phyloP scores from a whole-genome alignment of 2,113 vertebrate genomes.

The Hymenochirus boettgeri region DNA sequence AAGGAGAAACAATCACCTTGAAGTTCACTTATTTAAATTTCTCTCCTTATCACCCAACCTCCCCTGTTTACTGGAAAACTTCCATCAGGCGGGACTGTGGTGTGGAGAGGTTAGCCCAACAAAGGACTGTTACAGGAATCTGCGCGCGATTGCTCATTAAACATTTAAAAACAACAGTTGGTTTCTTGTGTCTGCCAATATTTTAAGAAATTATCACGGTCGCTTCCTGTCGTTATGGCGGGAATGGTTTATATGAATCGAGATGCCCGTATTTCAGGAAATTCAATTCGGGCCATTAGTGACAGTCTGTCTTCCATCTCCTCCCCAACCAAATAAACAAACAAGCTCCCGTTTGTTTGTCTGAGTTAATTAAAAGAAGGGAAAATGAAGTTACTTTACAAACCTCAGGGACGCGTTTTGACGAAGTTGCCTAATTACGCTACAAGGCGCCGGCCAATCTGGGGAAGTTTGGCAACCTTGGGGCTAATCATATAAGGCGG shows the following conservation, averaged over 20 bases:
- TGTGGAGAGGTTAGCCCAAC: constrained; percentile 70
- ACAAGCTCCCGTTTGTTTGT: too few relatives aligned
- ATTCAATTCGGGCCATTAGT: constrained; percentile 7
- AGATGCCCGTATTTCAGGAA: constrained; percentile 41
- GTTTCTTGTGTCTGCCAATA: constrained; percentile 64
- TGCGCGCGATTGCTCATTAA: constrained; percentile 78
- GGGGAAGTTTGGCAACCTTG: too few relatives aligned
- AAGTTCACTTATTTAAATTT: constrained; percentile 51
- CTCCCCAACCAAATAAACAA: too few relatives aligned
- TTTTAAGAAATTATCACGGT: constrained; percentile 63
- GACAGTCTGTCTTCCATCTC: background rate
- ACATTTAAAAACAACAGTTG: constrained; percentile 76
- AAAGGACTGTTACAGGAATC: constrained; percentile 67
- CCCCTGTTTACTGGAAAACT: constrained; percentile 46
- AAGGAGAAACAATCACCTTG: constrained; percentile 39
- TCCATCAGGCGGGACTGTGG: constrained; percentile 51
- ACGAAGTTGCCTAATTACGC: too few relatives aligned
- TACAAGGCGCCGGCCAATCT: too few relatives aligned
- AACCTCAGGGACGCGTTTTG: too few relatives aligned
- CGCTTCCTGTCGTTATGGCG: constrained; percentile 48
- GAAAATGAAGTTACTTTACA: too few relatives aligned
- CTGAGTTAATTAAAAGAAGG: too few relatives aligned
- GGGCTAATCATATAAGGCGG: too few relatives aligned
- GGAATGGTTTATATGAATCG: constrained; percentile 67
- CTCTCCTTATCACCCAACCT: constrained; percentile 32